Percentiles rank a stretch among this genome's conserved stretches.
These are phyloP conservation scores for Anastatus disparis DNA, from an alignment of 1,140 invertebrate species.

Conservation along the genomic window DNA sequence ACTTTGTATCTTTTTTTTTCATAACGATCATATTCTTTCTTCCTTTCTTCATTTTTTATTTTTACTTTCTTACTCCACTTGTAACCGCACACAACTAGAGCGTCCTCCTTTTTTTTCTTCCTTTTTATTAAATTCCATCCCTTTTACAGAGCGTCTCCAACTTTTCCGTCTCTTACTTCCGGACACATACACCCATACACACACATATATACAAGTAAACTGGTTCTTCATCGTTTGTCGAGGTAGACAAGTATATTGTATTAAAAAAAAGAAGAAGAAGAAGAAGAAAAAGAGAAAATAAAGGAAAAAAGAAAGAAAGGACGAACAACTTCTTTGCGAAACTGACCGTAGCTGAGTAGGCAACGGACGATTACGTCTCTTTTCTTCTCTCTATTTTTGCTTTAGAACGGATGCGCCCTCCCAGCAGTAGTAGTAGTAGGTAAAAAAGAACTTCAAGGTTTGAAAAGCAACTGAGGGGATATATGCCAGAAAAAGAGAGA, in stretches of 20 bases:
- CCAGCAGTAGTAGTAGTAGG: no score
- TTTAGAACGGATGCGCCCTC: constrained; percentile 41
- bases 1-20: no score
- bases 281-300: not conserved
- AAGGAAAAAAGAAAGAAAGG: constrained; percentile 22
- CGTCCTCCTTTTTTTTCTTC: not conserved
- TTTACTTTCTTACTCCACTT: no score
- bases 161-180: constrained; percentile 7
- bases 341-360: constrained; percentile 53
- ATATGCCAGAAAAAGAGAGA: constrained; percentile 16
- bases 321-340: constrained; percentile 48
- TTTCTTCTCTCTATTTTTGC: constrained; percentile 41
- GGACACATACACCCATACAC: no score
- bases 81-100: no score
- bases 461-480: not conserved
- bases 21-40: no score
- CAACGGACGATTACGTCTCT: constrained; percentile 49
- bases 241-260: no score
- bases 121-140: constrained; percentile 12
- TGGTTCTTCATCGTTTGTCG: no score
- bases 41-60: no score
- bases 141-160: not conserved
- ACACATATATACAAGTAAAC: no score
- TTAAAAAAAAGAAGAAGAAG: not conserved
- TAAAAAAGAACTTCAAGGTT: no score